A percentile compares a stretch with the other conserved stretches of the same genome.
phyloP scores from a whole-genome alignment of 2,888 invertebrate genomes.

The Netelia inedita region DNA sequence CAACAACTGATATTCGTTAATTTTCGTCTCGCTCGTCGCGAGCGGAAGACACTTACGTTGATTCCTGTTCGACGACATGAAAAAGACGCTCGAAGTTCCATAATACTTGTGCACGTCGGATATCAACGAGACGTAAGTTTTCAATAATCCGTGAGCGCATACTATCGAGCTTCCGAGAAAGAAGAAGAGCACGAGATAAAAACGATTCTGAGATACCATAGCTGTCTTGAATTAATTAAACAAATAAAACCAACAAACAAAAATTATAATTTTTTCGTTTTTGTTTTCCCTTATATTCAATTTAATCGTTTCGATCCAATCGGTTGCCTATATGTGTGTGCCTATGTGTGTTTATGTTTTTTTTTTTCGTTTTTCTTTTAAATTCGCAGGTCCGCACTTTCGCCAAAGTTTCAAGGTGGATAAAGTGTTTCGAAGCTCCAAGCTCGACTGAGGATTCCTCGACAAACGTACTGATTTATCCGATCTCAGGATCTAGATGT shows the following conservation, averaged over 20 bases:
- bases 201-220: slow-evolving; percentile 15
- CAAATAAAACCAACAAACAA: not conserved
- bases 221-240: not conserved
- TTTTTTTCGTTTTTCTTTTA: not conserved
- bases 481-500: slow-evolving; percentile 56
- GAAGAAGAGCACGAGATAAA: slow-evolving; percentile 30
- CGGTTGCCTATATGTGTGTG: not conserved
- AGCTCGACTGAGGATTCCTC: slow-evolving; percentile 51
- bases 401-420: not conserved
- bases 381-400: not conserved
- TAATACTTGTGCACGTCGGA: slow-evolving; percentile 71
- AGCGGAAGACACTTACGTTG: slow-evolving; percentile 41
- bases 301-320: not conserved
- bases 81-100: slow-evolving; percentile 71
- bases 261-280: not conserved
- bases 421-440: not conserved
- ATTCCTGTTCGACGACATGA: slow-evolving; percentile 63
- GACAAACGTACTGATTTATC: slow-evolving; percentile 52
- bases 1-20: not conserved
- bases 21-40: not conserved
- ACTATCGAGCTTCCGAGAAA: not conserved
- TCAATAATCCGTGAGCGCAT: slow-evolving; percentile 16
- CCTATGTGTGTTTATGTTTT: not conserved
- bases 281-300: not conserved
- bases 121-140: slow-evolving; percentile 51